Conservation (phyloP, 1,140 invertebrate species). For the Agraylea sexmaculata region DNA sequence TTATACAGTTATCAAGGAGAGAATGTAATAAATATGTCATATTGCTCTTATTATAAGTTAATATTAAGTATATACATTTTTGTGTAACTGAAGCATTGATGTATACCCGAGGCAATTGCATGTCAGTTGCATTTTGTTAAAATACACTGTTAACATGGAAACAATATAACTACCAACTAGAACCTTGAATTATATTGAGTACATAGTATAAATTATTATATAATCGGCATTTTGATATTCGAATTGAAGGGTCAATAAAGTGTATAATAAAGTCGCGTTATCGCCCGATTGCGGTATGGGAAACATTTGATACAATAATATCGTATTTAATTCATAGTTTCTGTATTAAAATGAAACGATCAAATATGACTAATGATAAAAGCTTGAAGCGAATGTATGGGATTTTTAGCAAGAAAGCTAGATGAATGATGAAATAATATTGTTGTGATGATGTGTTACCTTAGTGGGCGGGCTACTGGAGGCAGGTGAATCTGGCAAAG, state of each 20-base stretch:
- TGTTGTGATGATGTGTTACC: slow-evolving; percentile 30
- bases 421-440: background rate
- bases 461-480: slow-evolving; percentile 41
- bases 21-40: background rate
- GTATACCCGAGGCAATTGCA: too few relatives aligned
- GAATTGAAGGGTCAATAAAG: too few relatives aligned
- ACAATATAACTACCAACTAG: too few relatives aligned
- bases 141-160: too few relatives aligned
- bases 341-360: background rate
- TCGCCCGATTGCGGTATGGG: background rate
- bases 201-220: too few relatives aligned
- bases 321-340: background rate
- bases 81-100: background rate
- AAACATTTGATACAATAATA: background rate
- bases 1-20: background rate
- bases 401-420: background rate
- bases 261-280: background rate
- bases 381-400: background rate
- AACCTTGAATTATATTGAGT: too few relatives aligned
- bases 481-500: slow-evolving; percentile 34
- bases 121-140: too few relatives aligned
- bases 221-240: too few relatives aligned
- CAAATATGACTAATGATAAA: background rate
- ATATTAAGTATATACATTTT: too few relatives aligned
- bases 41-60: too few relatives aligned